Evolutionary conservation across 1,140 invertebrate species (phyloP), one percentile per base, ranked within the genome.

Genomic region (Cardiocondyla obscurior): DNA sequence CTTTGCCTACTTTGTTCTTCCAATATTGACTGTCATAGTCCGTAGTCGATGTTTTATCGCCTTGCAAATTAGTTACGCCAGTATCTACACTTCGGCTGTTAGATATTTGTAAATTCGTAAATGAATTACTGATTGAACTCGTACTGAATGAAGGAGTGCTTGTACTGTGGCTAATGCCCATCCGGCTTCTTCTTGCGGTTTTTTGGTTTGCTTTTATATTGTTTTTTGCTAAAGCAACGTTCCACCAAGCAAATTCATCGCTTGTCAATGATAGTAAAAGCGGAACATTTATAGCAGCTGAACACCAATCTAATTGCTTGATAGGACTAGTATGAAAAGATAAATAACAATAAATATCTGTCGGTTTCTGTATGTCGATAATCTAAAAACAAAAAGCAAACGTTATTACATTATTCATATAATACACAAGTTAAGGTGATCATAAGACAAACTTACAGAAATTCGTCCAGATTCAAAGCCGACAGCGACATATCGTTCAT

Each of bases 241-340:
- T 94, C 92, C 93, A 94, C 91, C 90, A 93, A 19, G 88, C 91
- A 46, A 94, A 25, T 64, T 94, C 93, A 12, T 92, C 90, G 3
- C 85, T 87, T 60, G 81, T 91, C 7, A 93, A 74, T 2, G 93
- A 93, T 0, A 93, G 51, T 4, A 94, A 81, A 39, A 94, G 91
- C 2, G 92, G 89, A 8, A 82, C 44, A 1, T 84, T 87, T 30
- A 92, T 83, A 3, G 64, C 36, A 3, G 49, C 12, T 12, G 93
- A 91, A 3, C 89, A 89, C 94, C 94, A 94, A 53, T 82, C 62
- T n/a, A 94, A 36, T 79, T 94, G 91, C 16, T 74, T 81, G 0
- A 94, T 79, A 2, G 91, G 10, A 58, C 76, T 88, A 30, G 82
- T 82, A 33, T 94, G 92, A 39, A 92, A 91, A 25, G 12, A 58